Conservation (phyloP, 2,888 invertebrate genomes). For the Melanchra persicariae region DNA sequence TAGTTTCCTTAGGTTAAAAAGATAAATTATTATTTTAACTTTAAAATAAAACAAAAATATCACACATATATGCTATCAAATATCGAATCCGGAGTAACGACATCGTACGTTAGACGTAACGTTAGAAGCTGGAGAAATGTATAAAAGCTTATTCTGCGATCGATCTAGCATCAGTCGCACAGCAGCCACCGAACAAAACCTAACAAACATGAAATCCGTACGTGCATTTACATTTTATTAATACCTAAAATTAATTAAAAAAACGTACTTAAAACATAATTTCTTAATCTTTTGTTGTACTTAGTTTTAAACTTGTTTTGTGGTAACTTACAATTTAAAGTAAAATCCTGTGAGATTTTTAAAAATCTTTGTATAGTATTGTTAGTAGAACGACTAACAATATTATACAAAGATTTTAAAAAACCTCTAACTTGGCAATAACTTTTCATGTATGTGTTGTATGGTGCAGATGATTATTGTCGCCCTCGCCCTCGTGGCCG, state of each 20-base stretch:
- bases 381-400: no score
- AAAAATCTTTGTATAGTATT: neutral
- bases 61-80: constrained; percentile 3
- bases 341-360: no score
- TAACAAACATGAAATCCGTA: constrained; percentile 87
- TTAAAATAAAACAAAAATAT: constrained; percentile 14
- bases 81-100: constrained; percentile 82
- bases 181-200: constrained; percentile 78
- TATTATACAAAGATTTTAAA: no score
- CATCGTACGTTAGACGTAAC: constrained; percentile 84
- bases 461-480: constrained; percentile 56
- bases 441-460: neutral
- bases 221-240: constrained; percentile 60
- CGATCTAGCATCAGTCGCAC: constrained; percentile 83
- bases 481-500: constrained; percentile 62
- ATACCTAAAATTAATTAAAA: neutral
- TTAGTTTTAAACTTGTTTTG: neutral
- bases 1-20: neutral
- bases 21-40: neutral
- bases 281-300: neutral
- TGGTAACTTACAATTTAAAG: neutral
- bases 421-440: no score
- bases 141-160: constrained; percentile 84
- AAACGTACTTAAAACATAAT: neutral
- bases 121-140: constrained; percentile 84